Base-by-base conservation (phyloP, 2,113 vertebrate species). In the Parus major region DNA sequence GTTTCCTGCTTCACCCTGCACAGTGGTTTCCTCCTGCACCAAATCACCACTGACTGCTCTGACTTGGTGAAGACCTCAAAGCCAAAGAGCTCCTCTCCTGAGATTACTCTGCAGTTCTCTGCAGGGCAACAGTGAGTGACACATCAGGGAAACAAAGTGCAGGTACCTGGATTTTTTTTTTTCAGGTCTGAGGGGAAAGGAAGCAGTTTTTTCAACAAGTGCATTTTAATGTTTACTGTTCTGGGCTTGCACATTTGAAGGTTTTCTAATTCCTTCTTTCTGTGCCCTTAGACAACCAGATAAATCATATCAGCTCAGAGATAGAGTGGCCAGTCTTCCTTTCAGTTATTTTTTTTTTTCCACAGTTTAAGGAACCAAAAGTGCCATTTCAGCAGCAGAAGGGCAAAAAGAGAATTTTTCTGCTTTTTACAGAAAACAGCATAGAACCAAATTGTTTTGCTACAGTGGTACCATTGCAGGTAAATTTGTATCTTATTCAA, bases 31-130 rank as follows among this genome's bases (percentile, higher is more conserved):
- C 33, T 65, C 50, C 24, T 69, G 76, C 0, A 0, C n/a, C 64
- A 90, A 55, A 66, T 27, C 59, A 55, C 55, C 18, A 8, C 36
- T 29, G 52, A 42, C 46, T 71, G 76, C 86, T 83, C 55, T n/a
- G 64, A 70, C n/a, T 81, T 71, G 80, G 77, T 60, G 73, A 6
- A 5, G 3, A 59, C 65, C 49, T 63, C 81, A 84, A 89, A 90
- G 66, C 90, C 90, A 94, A 92, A 95, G 94, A 94, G 63, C 59
- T 85, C 56, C 68, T 66, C 82, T 95, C 91, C 81, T 60, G 36
- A 69, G 46, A 63, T 41, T 20, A 8, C 5, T 12, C 60, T 80
- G 88, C 57, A 8, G 49, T 50, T 83, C 23, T 60, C 65, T 72
- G 52, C 68, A 78, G 65, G 41, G 66, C 56, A 53, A 0, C 65